These are phyloP conservation scores for Brachionus manjavacas DNA, from an alignment of 1,140 invertebrate genomes.

Conservation along the genomic window DNA sequence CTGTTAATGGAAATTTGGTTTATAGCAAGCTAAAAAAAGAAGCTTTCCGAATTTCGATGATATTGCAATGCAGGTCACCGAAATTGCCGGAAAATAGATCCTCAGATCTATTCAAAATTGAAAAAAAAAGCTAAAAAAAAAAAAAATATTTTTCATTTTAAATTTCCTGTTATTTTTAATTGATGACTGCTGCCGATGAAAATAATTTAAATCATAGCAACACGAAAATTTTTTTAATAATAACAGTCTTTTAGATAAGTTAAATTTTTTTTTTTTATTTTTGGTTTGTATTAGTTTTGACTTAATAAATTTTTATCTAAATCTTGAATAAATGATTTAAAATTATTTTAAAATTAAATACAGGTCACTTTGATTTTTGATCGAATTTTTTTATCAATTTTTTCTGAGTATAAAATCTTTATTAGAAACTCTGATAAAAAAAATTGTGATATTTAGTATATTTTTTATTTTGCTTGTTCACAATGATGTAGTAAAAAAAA, in stretches of 20 bases:
- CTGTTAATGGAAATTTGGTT: conserved; percentile 1
- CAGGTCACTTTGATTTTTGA: too few species aligned
- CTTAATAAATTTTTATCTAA: background rate
- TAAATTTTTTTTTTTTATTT: background rate
- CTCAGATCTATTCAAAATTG: background rate
- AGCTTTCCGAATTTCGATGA: conserved; percentile 11
- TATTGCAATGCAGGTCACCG: background rate
- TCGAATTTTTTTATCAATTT: too few species aligned
- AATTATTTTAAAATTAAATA: too few species aligned
- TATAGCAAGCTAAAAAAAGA: conserved; percentile 20
- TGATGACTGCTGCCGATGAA: background rate
- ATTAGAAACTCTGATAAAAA: too few species aligned
- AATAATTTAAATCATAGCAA: conserved; percentile 7
- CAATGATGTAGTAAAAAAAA: background rate
- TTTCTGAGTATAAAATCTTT: too few species aligned
- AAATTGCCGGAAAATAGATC: background rate
- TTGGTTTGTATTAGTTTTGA: background rate
- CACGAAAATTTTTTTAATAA: background rate
- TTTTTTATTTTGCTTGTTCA: background rate
- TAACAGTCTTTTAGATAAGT: background rate
- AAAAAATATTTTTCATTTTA: background rate
- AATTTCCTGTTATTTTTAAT: background rate
- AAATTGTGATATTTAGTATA: too few species aligned
- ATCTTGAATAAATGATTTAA: too few species aligned
- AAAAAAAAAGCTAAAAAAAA: background rate